These are phyloP conservation scores for Protobothrops flavoviridis DNA, from an alignment of 2,113 vertebrate genomes.

Conservation along the genomic window DNA sequence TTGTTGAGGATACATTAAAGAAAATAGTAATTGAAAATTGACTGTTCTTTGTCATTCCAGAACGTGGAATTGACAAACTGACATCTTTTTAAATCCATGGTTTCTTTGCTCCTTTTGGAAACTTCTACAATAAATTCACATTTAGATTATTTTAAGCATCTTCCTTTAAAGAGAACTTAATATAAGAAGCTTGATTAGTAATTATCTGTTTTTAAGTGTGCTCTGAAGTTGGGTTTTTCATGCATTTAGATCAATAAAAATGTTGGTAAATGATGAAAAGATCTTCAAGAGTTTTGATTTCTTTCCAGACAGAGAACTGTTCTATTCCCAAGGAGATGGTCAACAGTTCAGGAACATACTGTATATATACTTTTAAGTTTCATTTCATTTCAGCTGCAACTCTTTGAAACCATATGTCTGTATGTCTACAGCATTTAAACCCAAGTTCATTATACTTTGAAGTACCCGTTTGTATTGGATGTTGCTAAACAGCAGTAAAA, in stretches of 20 bases:
- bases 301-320: not conserved
- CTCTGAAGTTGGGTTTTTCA: not conserved
- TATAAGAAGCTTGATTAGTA: not conserved
- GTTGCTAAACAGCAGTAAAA: not conserved
- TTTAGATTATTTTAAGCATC: not conserved
- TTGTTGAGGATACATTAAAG: not conserved
- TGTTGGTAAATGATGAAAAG: not conserved
- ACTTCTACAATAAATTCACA: not conserved
- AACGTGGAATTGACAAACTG: not conserved
- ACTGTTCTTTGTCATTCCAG: rapidly evolving
- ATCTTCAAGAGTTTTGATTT: not conserved
- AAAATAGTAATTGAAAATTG: not conserved
- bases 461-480: not conserved
- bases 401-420: not conserved
- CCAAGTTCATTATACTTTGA: not conserved
- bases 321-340: not conserved
- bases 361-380: not conserved
- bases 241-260: not conserved
- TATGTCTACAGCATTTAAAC: not conserved
- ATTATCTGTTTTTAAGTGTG: not conserved
- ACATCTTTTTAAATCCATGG: not conserved
- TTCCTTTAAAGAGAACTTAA: not conserved
- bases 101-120: not conserved
- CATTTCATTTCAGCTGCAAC: not conserved
- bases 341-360: not conserved